Evolutionary conservation across 2,888 invertebrate species (phyloP).

Genomic region (Busseola fusca): DNA sequence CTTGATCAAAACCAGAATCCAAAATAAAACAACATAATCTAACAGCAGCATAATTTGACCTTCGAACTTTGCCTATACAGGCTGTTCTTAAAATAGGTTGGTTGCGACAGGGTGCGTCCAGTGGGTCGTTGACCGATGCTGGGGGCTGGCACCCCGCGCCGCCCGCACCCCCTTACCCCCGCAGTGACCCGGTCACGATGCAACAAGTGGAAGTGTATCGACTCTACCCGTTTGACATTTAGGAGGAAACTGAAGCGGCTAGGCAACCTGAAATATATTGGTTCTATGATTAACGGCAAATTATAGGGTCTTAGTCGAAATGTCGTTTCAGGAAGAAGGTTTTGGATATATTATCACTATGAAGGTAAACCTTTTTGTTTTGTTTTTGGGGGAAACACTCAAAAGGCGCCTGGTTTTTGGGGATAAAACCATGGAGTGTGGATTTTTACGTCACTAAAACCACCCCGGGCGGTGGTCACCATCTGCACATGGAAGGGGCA

Average conservation of each 20-base stretch:
- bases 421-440: too few species aligned
- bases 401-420: too few species aligned
- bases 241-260: slow-evolving; percentile 60
- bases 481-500: too few species aligned
- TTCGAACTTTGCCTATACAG: slow-evolving; percentile 82
- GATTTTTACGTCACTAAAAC: too few species aligned
- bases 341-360: background rate
- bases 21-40: slow-evolving; percentile 30
- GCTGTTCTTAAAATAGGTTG: slow-evolving; percentile 80
- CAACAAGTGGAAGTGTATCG: slow-evolving; percentile 86
- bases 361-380: background rate
- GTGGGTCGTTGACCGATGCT: slow-evolving; percentile 78
- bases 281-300: slow-evolving; percentile 41
- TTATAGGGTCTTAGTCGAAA: slow-evolving; percentile 11
- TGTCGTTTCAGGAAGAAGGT: background rate
- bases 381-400: too few species aligned
- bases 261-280: slow-evolving; percentile 58
- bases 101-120: slow-evolving; percentile 79
- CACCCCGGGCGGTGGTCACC: too few species aligned
- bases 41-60: slow-evolving; percentile 70
- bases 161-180: slow-evolving; percentile 68
- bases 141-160: slow-evolving; percentile 59
- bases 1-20: background rate
- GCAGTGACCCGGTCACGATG: slow-evolving; percentile 82
- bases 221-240: slow-evolving; percentile 87